phyloP scores from a whole-genome alignment of 2,888 invertebrate species.

The Rhingia campestris region DNA sequence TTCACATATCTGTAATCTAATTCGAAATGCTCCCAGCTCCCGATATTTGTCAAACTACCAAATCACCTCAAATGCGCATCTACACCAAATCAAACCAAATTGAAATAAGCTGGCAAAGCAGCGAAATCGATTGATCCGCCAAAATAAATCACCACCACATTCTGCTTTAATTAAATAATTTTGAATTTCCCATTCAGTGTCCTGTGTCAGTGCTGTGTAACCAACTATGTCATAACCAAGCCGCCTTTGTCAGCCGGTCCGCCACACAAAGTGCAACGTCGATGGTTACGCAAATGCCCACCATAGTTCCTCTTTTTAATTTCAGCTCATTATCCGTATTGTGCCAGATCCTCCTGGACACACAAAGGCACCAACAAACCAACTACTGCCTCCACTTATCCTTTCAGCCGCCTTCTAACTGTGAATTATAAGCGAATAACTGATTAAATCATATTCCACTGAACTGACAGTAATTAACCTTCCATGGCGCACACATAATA shows the following conservation, averaged over 20 bases:
- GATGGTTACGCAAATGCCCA: not conserved
- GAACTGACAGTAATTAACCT: slow-evolving; percentile 71
- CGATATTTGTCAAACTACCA: too few relatives aligned
- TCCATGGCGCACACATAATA: slow-evolving; percentile 57
- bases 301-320: slow-evolving; percentile 12
- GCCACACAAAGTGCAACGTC: not conserved
- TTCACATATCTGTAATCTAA: too few relatives aligned
- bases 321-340: slow-evolving; percentile 47
- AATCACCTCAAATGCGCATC: too few relatives aligned
- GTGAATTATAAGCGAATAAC: slow-evolving; percentile 68
- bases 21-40: too few relatives aligned
- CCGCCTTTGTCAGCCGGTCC: not conserved
- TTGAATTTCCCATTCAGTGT: too few relatives aligned
- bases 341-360: slow-evolving; percentile 26
- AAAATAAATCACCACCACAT: too few relatives aligned
- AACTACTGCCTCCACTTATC: slow-evolving; percentile 6
- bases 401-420: slow-evolving; percentile 31
- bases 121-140: too few relatives aligned
- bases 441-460: slow-evolving; percentile 72
- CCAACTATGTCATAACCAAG: not conserved
- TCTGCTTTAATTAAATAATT: too few relatives aligned
- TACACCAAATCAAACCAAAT: too few relatives aligned
- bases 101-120: too few relatives aligned
- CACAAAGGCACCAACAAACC: slow-evolving; percentile 41
- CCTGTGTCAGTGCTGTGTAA: not conserved